Percentiles rank a stretch among this genome's conserved stretches.
Conservation (phyloP, 2,113 vertebrate genomes). For the Ochotona curzoniae region DNA sequence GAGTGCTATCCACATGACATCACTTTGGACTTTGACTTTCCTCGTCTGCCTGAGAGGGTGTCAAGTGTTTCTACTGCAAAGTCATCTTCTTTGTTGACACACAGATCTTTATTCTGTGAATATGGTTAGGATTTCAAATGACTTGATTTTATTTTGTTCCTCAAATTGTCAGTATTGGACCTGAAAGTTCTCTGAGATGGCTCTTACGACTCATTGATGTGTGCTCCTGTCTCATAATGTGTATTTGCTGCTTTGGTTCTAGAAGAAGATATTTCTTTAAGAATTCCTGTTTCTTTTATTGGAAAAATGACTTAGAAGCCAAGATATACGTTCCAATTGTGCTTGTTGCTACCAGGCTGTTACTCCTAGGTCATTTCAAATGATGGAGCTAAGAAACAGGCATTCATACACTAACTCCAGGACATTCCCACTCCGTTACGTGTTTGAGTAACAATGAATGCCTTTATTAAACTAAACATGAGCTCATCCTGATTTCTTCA, state of each 20-base stretch:
- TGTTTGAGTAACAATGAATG: neutral
- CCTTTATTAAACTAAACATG: neutral
- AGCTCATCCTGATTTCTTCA: neutral
- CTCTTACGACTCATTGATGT: no score
- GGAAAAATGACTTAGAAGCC: neutral
- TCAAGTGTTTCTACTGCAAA: neutral
- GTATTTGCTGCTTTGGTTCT: neutral
- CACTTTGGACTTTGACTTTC: neutral
- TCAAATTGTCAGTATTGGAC: no score
- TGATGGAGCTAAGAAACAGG: neutral
- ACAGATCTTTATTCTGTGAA: no score
- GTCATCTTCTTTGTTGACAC: no score
- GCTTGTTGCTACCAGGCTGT: neutral
- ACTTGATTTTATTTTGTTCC: no score
- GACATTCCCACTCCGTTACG: neutral
- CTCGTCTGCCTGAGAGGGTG: neutral
- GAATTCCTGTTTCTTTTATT: neutral
- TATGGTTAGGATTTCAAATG: no score
- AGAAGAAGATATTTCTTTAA: neutral
- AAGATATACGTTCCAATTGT: neutral
- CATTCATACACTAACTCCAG: neutral
- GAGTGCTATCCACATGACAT: no score
- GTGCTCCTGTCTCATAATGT: neutral
- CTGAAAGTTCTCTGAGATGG: no score
- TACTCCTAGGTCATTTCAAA: neutral